A percentile compares a stretch with the other conserved stretches of the same genome.
Evolutionary conservation across 35 echinoderm and acorn worm genomes (phyloP).

Genomic region (Ophiothrix spiculata): DNA sequence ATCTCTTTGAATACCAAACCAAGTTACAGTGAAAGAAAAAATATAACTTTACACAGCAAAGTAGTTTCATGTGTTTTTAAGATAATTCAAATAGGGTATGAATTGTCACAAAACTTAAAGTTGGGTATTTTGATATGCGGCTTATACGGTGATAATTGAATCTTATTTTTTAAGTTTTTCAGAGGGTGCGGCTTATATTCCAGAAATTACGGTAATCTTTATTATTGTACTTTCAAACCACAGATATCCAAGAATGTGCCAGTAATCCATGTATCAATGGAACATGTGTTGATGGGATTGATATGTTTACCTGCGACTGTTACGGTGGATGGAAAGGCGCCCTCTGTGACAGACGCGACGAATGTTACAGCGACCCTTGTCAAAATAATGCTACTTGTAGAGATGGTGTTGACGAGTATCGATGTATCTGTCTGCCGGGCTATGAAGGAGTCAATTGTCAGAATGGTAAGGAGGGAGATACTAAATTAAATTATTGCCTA

Average conservation of each 20-base stretch:
- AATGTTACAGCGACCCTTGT: background rate
- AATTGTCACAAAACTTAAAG: no score
- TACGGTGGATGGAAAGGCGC: slow-evolving; percentile 10
- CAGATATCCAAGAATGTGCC: slow-evolving; percentile 3
- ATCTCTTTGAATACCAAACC: no score
- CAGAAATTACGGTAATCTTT: no score
- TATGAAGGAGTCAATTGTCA: background rate
- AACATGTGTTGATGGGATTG: slow-evolving; percentile 21
- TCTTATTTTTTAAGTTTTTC: no score
- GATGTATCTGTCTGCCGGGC: background rate
- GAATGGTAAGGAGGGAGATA: background rate
- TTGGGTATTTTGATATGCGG: no score
- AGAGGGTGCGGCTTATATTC: no score
- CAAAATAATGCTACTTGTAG: background rate
- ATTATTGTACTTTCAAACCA: no score
- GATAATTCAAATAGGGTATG: no score
- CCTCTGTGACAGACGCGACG: slow-evolving; percentile 17
- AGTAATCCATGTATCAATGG: background rate
- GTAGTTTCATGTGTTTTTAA: no score
- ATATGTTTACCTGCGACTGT: background rate
- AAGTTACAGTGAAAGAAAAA: no score
- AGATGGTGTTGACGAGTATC: background rate
- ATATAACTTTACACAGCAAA: no score
- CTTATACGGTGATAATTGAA: no score
- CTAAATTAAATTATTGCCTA: background rate